Evolutionary conservation across 1,140 invertebrate genomes (phyloP), one percentile per base, ranked within the genome.

Genomic region (Tenebrio molitor): DNA sequence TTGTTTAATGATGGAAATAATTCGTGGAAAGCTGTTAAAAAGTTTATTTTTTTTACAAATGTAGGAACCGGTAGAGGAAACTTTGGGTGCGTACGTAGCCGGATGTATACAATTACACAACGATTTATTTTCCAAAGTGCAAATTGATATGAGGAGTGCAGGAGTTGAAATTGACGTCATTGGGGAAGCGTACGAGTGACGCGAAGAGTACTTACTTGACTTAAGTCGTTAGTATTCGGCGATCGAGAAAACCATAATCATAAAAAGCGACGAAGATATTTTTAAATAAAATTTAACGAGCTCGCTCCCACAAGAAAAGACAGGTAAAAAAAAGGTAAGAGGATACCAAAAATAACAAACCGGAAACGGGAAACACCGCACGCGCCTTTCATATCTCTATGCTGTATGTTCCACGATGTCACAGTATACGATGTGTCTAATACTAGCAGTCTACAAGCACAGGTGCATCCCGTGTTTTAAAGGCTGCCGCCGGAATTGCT

Each of bases 361-460:
- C 70, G 70, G 70, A 71, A 71, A 71, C 70, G 62, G 70, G 63
- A 71, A 71, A 71, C 42, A 58, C 25, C 36, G 70, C 58, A 66
- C 70, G 44, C 70, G 70, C 42, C 58, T 53, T 21, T 65, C 70
- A 64, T 71, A 69, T 66, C 64, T 66, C 64, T n/a, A 21, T 66
- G 36, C 36, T 66, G 42, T 39, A 39, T 39, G 36, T 39, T 21
- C 46, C 46, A 53, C 46, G 62, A 65, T 65, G 33, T 42, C 62
- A 65, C 34, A 65, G 15, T 44, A 66, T 41, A 66, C 64, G 34
- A 29, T 66, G 64, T 66, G 42, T 66, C 64, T 66, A 66, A 66
- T 66, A 44, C 29, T 17, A 42, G 46, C 46, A 53, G 39, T 65
- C 63, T 36, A 64, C 63, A 25, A 66, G 42, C 50, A 66, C 64